Conservation (phyloP, 2,113 vertebrate genomes). For the Strigops habroptila region DNA sequence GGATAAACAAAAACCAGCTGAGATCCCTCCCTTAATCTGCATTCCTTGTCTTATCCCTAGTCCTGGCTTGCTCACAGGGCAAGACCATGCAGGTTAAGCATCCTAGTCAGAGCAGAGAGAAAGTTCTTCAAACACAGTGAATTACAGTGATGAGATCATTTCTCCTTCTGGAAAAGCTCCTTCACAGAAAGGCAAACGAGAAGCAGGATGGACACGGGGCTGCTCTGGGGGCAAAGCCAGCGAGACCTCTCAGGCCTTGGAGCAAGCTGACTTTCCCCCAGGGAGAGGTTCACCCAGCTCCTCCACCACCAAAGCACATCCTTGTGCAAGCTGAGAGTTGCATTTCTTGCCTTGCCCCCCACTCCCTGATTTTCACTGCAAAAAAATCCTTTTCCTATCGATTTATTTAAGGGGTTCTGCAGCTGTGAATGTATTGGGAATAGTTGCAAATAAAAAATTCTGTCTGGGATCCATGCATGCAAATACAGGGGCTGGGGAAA, state of each 20-base stretch:
- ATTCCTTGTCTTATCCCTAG: not conserved
- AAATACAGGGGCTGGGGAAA: too few species aligned
- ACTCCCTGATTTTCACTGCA: not conserved
- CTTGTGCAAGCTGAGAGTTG: not conserved
- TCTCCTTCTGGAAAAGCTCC: not conserved
- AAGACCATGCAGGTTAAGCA: not conserved
- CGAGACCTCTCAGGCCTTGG: not conserved
- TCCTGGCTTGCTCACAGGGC: not conserved
- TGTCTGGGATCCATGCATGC: not conserved
- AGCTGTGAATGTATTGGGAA: not conserved
- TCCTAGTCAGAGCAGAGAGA: not conserved
- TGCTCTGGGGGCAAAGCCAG: not conserved
- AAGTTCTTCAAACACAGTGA: not conserved
- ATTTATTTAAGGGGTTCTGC: not conserved
- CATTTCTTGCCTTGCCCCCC: not conserved
- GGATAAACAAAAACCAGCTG: not conserved
- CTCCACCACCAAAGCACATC: not conserved
- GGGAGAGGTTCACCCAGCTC: not conserved
- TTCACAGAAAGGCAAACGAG: accelerated
- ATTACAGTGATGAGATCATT: not conserved
- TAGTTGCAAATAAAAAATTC: not conserved
- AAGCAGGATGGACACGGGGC: not conserved
- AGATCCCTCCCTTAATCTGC: not conserved
- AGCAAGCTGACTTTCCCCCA: not conserved
- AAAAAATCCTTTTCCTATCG: not conserved